Base-by-base conservation (phyloP, 2,888 invertebrate genomes). In the Cerastis leucographa region DNA sequence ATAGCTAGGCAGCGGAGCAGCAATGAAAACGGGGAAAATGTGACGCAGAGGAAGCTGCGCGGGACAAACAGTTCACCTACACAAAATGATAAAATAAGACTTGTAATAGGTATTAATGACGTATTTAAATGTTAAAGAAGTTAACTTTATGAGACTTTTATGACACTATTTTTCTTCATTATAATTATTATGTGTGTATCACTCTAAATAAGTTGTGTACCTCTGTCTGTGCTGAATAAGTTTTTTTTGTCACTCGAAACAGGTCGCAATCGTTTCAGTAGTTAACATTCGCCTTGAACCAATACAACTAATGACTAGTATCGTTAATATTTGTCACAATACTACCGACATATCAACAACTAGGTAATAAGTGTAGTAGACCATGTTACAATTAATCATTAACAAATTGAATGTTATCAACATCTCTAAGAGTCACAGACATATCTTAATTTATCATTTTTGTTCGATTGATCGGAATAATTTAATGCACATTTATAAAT, bases 401-500 rank as follows among this genome's bases (percentile, higher is more conserved):
- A 89, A 87, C 89, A 87, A 89, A 89, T 84, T 87, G 84, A 89
- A 90, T 91, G 89, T 89, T 92, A 93, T 92, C 93, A 88, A 90
- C 90, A 88, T 89, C 88, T 90, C 71, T 76, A 72, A 72, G 68
- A 86, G 83, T 81, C 72, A 74, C 75, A 73, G 89, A 91, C 91
- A 89, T 88, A 91, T 91, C 91, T 87, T 88, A 91, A 92, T 91
- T 89, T 89, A 92, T 93, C 92, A 88, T 88, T 88, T 90, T 89
- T 90, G 91, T 89, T 89, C 90, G 89, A 90, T 92, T 90, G 90
- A 89, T 90, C 84, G 91, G 90, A 91, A 92, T 90, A 89, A 90
- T 91, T 91, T 86, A 85, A 91, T 90, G 88, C 87, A 86, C 85
- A 87, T 89, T 87, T 82, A 88, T 85, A 87, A 80, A 87, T 88